Base-by-base conservation (phyloP, 1,140 invertebrate species). In the Gonatopus flavifemur region DNA sequence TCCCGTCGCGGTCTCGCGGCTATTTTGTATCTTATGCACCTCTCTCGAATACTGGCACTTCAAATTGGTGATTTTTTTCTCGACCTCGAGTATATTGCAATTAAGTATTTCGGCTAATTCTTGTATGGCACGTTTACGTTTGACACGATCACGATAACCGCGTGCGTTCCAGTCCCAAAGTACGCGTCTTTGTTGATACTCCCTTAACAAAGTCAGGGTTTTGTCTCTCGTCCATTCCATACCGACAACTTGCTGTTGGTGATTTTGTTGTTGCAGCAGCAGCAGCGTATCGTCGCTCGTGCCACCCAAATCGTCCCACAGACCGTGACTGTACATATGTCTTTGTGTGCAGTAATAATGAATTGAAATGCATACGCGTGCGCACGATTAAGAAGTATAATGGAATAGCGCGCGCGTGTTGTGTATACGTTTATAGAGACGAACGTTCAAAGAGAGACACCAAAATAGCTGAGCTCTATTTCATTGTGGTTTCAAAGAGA, bases 221-320 rank as follows among this genome's bases (percentile, higher is more conserved):
- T 80, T 76, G 37, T 76, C 74, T 19, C 77, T 74, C 9, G 78
- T 79, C 78, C 78, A 80, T 57, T 79, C 45, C 70, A 85, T 83
- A 76, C 70, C 80, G 32, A 42, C 22, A 18, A 10, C 20, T 22
- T 13, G 16, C 42, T 5, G 13, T 3, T n/a, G n/a, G n/a, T n/a
- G n/a, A n/a, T 7, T n/a, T 32, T n/a, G 9, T 15, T 32, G 10
- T 8, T 32, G 24, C 37, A n/a, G n/a, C n/a, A n/a, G n/a, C n/a
- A n/a, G 53, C 4, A 33, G n/a, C 31, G 61, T 64, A 8, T 32
- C 47, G 12, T 46, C 13, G 3, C 38, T 31, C 9, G 18, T 49
- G 12, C 15, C 43, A 30, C 18, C 37, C 25, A 42, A 6, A 13
- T 40, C 39, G 42, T 59, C 40, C 53, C 53, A 63, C 10, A 48